Evolutionary conservation across 1,140 invertebrate genomes (phyloP), one percentile per base, ranked within the genome.

Genomic region (Leguminivora glycinivorella): DNA sequence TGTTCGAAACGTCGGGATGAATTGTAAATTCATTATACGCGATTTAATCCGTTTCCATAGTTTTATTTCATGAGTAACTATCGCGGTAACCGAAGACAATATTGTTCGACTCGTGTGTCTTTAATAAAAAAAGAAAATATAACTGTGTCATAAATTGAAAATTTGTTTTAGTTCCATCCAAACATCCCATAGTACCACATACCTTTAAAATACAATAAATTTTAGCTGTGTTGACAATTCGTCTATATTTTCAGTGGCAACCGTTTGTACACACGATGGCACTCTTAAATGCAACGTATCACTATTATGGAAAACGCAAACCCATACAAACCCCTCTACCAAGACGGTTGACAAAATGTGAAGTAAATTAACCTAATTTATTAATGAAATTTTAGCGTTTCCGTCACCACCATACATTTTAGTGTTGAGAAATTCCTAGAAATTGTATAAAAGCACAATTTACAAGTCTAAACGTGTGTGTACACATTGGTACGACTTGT

Each of bases 251-350:
- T 17, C 58, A 17, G 58, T 63, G 58, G 58, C 58, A 63, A 78
- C 34, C 72, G 72, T 70, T 70, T 60, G 69, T 43, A 52, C 58
- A 70, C 60, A 9, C 68, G 25, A 70, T 70, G 69, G 69, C 69
- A 67, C 58, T 66, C 58, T 70, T 70, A 70, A 70, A 70, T 70
- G 69, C 69, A 70, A 70, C 34, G 40, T 70, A 70, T 70, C 69
- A 70, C 69, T 70, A 38, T 63, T 67, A 26, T 63, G 47, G 24
- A 69, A 56, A 52, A 31, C 24, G 25, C 58, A 31, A 63, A 63
- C 58, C 58, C 58, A 60, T 60, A 60, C 56, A 34, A 58, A 12
- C n/a, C 58, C 58, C 58, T 29, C 58, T 29, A 29, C 58, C 58
- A 31, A 63, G n/a, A 63, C 47, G 47, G 47, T 22, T 52, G 47